Base-by-base conservation (phyloP, 1,140 invertebrate genomes). In the Frieseomelitta varia region DNA sequence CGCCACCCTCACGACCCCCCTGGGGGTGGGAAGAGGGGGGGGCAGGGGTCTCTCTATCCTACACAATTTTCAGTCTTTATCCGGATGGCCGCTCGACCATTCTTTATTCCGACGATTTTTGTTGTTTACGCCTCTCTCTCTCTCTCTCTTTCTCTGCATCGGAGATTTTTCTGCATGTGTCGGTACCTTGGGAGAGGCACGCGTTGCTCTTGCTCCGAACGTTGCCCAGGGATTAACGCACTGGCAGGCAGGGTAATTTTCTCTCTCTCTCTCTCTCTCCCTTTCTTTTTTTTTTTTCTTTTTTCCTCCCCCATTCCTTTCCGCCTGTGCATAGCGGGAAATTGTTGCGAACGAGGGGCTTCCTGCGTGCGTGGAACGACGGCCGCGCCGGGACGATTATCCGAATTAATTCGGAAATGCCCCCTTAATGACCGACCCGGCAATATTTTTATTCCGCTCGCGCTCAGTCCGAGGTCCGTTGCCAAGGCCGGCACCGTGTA, bases 91-190 rank as follows among this genome's bases (percentile, higher is more conserved):
- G 68, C 65, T 61, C 47, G 58, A 15, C 65, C 61, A 77, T 85
- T 79, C 79, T 73, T 88, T 81, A 88, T 81, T 76, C 84, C 30
- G 17, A 71, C 79, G 72, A 82, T 73, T 88, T 88, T 82, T 72
- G 47, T 65, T 61, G 6, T 56, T 21, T 69, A 51, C 75, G 51
- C 72, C 39, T 47, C 39, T 47, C 39, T 47, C 39, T 47, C 39
- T 39, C 39, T 39, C 39, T 39, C 0, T 39, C 8, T 39, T 6
- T 79, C 75, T 47, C n/a, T 51, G 71, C 39, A 47, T 30, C 21
- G 47, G 63, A 47, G 19, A 53, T 71, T 78, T 71, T 51, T 19
- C 51, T 1, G 8, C 10, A 24, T 8, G 12, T 27, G 14, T 34
- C 17, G 55, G 81, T 84, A 65, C 67, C 81, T 84, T 84, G 81